Evolutionary conservation across 2,113 vertebrate species (phyloP).

Genomic region (Paramisgurnus dabryanus): DNA sequence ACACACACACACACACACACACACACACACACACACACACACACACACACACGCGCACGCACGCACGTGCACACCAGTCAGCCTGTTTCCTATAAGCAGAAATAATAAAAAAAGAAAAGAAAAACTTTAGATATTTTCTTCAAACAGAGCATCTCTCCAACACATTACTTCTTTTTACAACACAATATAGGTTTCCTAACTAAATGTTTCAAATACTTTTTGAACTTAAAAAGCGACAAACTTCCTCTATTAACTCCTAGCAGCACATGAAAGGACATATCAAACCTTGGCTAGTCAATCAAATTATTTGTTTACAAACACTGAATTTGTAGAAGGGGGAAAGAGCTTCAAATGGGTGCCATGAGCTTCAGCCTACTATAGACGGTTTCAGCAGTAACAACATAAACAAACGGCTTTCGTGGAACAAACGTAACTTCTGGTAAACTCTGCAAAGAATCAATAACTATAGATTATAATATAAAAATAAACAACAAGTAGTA

Average conservation of each 20-base stretch:
- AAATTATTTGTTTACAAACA: constrained; percentile 13
- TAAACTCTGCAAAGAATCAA: too few relatives aligned
- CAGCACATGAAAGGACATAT: constrained; percentile 11
- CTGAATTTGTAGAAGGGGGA: not conserved
- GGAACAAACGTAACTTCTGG: too few relatives aligned
- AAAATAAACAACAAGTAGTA: too few relatives aligned
- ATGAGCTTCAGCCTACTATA: not conserved
- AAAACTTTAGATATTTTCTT: too few relatives aligned
- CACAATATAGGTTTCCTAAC: not conserved
- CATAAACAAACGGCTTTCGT: too few relatives aligned
- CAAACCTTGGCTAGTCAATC: not conserved
- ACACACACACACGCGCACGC: not conserved
- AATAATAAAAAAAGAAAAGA: not conserved
- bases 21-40: not conserved
- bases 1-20: constrained; percentile 42
- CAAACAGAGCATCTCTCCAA: too few relatives aligned
- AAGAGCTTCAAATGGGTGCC: not conserved
- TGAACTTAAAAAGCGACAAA: not conserved
- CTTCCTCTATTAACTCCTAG: not conserved
- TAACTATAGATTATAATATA: too few relatives aligned
- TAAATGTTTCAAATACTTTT: too few relatives aligned
- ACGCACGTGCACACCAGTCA: constrained; percentile 44
- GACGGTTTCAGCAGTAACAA: not conserved
- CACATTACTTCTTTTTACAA: constrained; percentile 36
- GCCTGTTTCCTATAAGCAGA: constrained; percentile 44